These are phyloP conservation scores for Epizoanthus scotinus DNA, from an alignment of 92 coral and sea anemone species.

Conservation along the genomic window DNA sequence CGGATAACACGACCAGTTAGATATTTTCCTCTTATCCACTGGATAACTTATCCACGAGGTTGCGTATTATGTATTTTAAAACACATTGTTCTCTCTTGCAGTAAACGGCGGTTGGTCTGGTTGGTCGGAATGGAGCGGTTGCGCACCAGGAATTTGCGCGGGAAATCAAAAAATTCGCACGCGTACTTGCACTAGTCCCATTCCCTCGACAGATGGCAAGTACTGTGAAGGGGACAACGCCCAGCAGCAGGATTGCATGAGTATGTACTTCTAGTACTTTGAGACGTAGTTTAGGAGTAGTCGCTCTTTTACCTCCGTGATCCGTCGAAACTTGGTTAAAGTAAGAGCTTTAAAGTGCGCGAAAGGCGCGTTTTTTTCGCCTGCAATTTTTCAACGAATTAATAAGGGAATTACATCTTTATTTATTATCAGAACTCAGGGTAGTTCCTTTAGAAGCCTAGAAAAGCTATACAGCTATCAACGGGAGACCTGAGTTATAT, in stretches of 20 bases:
- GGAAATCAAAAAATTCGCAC: constrained; percentile 96
- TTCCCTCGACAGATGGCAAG: constrained; percentile 76
- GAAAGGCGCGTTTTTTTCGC: too few species aligned
- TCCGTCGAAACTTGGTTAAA: too few species aligned
- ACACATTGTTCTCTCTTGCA: constrained; percentile 19
- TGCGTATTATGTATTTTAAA: background rate
- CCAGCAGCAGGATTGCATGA: constrained; percentile 80
- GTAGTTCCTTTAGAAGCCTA: too few species aligned
- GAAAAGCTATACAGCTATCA: too few species aligned
- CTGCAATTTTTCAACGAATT: too few species aligned
- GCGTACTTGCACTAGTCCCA: constrained; percentile 90
- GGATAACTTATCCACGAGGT: background rate
- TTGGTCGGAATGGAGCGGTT: constrained; percentile 98
- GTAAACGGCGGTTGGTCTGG: constrained; percentile 89
- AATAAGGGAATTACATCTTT: too few species aligned
- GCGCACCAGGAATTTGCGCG: constrained; percentile 96
- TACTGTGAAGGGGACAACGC: constrained; percentile 89
- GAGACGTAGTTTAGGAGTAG: too few species aligned
- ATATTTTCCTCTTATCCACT: background rate
- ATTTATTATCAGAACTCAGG: too few species aligned
- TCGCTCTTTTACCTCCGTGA: too few species aligned
- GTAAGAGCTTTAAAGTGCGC: too few species aligned
- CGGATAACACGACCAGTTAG: too few species aligned
- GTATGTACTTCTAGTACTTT: constrained; percentile 50
- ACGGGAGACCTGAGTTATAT: too few species aligned